Evolutionary conservation across 2,888 invertebrate species (phyloP).

Genomic region (Agelastica alni): DNA sequence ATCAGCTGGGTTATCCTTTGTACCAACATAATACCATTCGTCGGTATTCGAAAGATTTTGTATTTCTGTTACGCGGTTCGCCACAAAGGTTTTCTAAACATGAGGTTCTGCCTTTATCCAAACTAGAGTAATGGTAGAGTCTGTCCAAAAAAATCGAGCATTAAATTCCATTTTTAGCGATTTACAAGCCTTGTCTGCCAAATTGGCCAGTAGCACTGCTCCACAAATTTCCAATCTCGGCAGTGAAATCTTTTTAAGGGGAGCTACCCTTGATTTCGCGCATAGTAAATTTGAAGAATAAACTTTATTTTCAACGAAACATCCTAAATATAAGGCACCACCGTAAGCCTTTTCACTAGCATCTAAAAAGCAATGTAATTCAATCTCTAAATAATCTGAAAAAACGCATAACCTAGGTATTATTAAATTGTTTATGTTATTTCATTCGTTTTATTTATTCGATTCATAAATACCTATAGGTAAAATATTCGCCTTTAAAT

Average conservation of each 20-base stretch:
- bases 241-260: constrained; percentile 1
- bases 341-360: constrained; percentile 9
- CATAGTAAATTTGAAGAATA: too few species aligned
- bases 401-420: constrained; percentile 9
- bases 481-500: constrained; percentile 14
- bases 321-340: too few species aligned
- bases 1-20: too few species aligned
- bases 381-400: constrained; percentile 5
- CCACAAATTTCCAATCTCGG: too few species aligned
- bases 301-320: too few species aligned
- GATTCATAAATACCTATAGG: constrained; percentile 12
- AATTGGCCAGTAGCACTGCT: constrained; percentile 6
- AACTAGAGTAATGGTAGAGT: constrained; percentile 3
- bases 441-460: constrained; percentile 23
- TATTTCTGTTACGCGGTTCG: too few species aligned
- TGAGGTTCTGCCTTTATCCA: constrained; percentile 29
- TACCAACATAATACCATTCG: too few species aligned
- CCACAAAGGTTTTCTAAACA: constrained; percentile 31
- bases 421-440: too few species aligned
- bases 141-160: constrained; percentile 4
- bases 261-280: neutral
- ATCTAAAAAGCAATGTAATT: constrained; percentile 12
- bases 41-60: too few species aligned
- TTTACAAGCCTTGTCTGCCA: neutral
- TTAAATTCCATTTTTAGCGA: constrained; percentile 1